These are phyloP conservation scores for Xanthorhoe designata DNA, from an alignment of 2,888 invertebrate species.

Conservation along the genomic window DNA sequence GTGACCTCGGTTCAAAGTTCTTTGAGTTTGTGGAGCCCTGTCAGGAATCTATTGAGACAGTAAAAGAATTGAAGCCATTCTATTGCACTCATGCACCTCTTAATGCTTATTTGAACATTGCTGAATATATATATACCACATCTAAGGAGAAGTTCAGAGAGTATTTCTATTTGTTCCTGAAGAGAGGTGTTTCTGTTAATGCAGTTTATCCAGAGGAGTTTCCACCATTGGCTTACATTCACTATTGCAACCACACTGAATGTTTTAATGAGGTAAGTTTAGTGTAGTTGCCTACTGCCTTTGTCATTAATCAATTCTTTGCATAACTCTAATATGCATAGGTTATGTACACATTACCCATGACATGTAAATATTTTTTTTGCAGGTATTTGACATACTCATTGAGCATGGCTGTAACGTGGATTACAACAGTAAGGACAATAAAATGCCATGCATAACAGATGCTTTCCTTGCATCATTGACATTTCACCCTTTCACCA, in stretches of 20 bases:
- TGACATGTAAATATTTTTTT: conserved; percentile 19
- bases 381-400: conserved; percentile 75
- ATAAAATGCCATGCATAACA: conserved; percentile 57
- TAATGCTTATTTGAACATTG: conserved; percentile 72
- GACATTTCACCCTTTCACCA: conserved; percentile 62
- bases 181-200: conserved; percentile 73
- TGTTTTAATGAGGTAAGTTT: conserved; percentile 73
- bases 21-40: conserved; percentile 69
- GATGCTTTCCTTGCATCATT: conserved; percentile 75
- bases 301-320: neutral
- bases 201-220: conserved; percentile 69
- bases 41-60: conserved; percentile 47
- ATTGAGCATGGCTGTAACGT: conserved; percentile 74
- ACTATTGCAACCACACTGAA: conserved; percentile 62
- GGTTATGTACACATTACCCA: neutral
- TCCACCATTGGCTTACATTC: conserved; percentile 77
- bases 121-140: conserved; percentile 73
- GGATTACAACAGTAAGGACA: conserved; percentile 66
- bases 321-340: too few relatives aligned
- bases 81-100: conserved; percentile 71
- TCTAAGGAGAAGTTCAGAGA: conserved; percentile 68
- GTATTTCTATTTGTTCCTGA: conserved; percentile 71
- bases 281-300: neutral
- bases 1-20: conserved; percentile 72
- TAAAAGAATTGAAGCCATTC: conserved; percentile 57